phyloP scores from a whole-genome alignment of 2,797 vertebrate species.

The Sebastes hopkinsi region DNA sequence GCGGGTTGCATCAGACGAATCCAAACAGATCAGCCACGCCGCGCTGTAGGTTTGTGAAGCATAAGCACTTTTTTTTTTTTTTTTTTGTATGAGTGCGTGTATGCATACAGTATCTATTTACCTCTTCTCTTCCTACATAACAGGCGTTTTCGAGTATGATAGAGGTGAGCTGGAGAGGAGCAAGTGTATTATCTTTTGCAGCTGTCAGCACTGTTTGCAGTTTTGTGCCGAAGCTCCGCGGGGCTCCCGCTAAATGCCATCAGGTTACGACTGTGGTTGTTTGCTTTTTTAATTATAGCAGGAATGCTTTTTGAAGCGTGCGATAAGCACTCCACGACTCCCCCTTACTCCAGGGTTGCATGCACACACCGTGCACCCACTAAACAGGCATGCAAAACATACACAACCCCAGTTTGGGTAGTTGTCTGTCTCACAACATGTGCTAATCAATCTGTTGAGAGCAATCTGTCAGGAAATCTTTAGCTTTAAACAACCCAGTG shows the following conservation, averaged over 20 bases:
- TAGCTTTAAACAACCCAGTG: slow-evolving; percentile 81
- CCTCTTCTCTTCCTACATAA: slow-evolving; percentile 48
- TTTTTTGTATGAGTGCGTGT: background rate
- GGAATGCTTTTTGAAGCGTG: slow-evolving; percentile 72
- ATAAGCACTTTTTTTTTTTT: slow-evolving; percentile 35
- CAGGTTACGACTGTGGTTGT: slow-evolving; percentile 73
- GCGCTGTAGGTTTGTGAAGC: slow-evolving; percentile 20
- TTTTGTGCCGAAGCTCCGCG: slow-evolving; percentile 55
- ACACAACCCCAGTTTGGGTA: slow-evolving; percentile 62
- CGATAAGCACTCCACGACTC: slow-evolving; percentile 69
- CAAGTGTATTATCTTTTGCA: slow-evolving; percentile 70
- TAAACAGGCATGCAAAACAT: slow-evolving; percentile 33
- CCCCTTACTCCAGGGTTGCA: slow-evolving; percentile 34
- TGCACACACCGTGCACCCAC: slow-evolving; percentile 8
- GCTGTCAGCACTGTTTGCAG: slow-evolving; percentile 70
- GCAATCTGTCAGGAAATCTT: slow-evolving; percentile 88
- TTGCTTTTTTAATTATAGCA: slow-evolving; percentile 63
- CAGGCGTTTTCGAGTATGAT: slow-evolving; percentile 57
- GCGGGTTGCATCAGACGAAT: background rate
- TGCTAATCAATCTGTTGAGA: slow-evolving; percentile 85
- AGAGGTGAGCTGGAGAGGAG: slow-evolving; percentile 62
- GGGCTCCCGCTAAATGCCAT: slow-evolving; percentile 65
- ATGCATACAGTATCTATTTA: slow-evolving; percentile 48
- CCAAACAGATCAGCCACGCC: slow-evolving; percentile 14
- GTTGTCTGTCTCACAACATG: slow-evolving; percentile 77